Evolutionary conservation across 2,797 vertebrate genomes (phyloP).

Genomic region (Rhincodon typus): DNA sequence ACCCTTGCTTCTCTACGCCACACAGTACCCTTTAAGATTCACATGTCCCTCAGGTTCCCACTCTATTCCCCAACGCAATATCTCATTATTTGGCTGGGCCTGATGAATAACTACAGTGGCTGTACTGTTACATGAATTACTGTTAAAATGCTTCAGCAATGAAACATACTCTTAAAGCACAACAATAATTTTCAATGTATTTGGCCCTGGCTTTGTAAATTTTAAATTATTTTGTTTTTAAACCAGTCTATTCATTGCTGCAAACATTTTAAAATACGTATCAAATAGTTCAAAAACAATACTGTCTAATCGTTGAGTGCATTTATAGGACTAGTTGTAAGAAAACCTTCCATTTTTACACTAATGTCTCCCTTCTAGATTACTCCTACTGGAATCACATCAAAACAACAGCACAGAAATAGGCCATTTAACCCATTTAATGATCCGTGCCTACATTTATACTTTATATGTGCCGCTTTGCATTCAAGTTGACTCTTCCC

Average conservation of each 20-base stretch:
- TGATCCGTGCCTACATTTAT: background rate
- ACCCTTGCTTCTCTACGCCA: background rate
- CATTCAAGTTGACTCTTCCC: background rate
- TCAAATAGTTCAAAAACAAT: background rate
- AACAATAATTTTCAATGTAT: background rate
- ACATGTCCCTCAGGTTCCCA: background rate
- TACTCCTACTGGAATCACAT: background rate
- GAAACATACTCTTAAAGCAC: background rate
- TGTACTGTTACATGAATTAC: background rate
- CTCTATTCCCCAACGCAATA: background rate
- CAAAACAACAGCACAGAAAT: background rate
- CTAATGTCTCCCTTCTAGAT: background rate
- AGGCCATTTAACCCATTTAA: background rate
- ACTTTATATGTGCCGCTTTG: background rate
- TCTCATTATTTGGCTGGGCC: background rate
- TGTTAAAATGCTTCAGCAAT: background rate
- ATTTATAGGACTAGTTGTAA: background rate
- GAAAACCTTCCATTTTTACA: background rate
- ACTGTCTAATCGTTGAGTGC: background rate
- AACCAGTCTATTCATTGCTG: too few relatives aligned
- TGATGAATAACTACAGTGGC: background rate
- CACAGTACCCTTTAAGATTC: background rate
- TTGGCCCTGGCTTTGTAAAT: background rate
- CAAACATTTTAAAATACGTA: background rate
- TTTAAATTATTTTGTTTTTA: too few relatives aligned